These are phyloP conservation scores for Rutilus rutilus DNA, from an alignment of 2,113 vertebrate genomes.

Conservation along the genomic window DNA sequence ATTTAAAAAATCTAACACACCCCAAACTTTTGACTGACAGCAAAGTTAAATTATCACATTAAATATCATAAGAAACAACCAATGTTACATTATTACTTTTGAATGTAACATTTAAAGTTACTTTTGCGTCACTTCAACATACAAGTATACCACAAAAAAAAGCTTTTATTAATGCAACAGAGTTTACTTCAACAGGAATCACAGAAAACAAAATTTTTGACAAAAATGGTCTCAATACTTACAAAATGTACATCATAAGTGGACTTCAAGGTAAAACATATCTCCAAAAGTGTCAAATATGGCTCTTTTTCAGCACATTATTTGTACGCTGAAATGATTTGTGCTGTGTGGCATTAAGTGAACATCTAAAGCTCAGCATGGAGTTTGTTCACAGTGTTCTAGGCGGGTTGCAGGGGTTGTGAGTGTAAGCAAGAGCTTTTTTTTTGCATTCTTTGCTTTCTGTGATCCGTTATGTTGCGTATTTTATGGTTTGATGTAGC, in stretches of 20 bases:
- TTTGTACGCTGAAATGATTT: constrained; percentile 22
- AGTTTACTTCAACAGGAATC: not conserved
- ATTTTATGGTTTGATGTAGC: constrained; percentile 56
- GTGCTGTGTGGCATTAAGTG: constrained; percentile 45
- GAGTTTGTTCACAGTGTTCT: constrained; percentile 7
- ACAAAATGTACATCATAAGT: not conserved
- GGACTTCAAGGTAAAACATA: not conserved
- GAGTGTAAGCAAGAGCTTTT: constrained; percentile 28
- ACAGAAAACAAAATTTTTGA: not conserved
- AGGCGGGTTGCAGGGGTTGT: not conserved
- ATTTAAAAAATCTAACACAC: not conserved
- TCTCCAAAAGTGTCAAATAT: not conserved
- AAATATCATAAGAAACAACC: not conserved
- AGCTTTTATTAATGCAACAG: not conserved
- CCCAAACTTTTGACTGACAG: not conserved
- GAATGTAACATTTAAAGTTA: not conserved
- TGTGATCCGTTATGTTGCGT: constrained; percentile 44
- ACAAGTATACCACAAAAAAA: not conserved
- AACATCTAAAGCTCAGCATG: constrained; percentile 30
- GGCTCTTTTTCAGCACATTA: constrained; percentile 11
- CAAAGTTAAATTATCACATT: not conserved
- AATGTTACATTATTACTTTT: not conserved
- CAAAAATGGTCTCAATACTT: not conserved
- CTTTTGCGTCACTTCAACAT: not conserved
- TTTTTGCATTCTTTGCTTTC: constrained; percentile 30